These are phyloP conservation scores for Bimastos eiseni DNA, from an alignment of 2,888 invertebrate genomes.

Conservation along the genomic window DNA sequence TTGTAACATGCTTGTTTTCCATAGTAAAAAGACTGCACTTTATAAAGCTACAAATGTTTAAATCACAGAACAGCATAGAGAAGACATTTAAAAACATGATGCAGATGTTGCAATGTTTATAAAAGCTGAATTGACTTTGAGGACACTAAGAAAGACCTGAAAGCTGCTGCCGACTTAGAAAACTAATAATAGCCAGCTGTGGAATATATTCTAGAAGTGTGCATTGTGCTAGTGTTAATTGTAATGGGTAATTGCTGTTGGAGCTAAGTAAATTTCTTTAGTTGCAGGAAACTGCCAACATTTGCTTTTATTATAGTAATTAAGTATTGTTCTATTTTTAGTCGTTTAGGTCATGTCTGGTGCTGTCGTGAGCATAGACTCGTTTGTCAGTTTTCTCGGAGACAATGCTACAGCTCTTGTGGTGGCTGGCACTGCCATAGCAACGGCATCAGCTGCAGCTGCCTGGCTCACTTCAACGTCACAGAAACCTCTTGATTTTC, in stretches of 20 bases:
- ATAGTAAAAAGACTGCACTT: too few relatives aligned
- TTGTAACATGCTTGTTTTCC: too few relatives aligned
- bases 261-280: neutral
- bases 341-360: neutral
- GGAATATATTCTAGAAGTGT: neutral
- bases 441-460: slow-evolving; percentile 26
- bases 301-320: neutral
- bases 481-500: slow-evolving; percentile 23
- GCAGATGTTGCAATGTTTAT: too few relatives aligned
- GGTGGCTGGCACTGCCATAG: slow-evolving; percentile 20
- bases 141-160: too few relatives aligned
- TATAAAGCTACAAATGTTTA: too few relatives aligned
- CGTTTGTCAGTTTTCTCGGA: neutral
- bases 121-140: too few relatives aligned
- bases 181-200: neutral
- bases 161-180: neutral
- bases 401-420: neutral
- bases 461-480: slow-evolving; percentile 14
- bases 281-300: neutral
- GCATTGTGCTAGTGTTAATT: neutral
- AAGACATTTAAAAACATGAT: too few relatives aligned
- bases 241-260: neutral
- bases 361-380: neutral
- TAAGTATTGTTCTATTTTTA: neutral
- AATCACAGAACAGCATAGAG: too few relatives aligned